phyloP scores from a whole-genome alignment of 2,888 invertebrate genomes.

The Xestoiulus laeticollis region DNA sequence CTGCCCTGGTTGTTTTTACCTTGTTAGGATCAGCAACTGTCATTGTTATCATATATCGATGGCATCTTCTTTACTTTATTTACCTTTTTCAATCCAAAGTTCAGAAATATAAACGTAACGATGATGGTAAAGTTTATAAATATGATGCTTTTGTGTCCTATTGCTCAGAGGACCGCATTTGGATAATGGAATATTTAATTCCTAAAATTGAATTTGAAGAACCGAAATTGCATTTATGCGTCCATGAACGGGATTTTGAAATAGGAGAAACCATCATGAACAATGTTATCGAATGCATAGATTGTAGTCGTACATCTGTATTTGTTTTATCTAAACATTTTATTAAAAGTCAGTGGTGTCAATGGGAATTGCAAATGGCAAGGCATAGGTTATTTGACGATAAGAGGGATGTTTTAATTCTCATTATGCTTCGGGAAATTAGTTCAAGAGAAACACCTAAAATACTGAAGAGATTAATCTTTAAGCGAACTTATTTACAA shows the following conservation, averaged over 20 bases:
- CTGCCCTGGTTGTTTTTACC: neutral
- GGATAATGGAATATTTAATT: conserved; percentile 32
- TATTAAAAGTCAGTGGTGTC: conserved; percentile 60
- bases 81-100: conserved; percentile 30
- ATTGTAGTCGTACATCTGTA: conserved; percentile 73
- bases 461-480: neutral
- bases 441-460: conserved; percentile 38
- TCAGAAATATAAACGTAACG: neutral
- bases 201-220: neutral
- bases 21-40: neutral
- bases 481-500: conserved; percentile 49
- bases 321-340: conserved; percentile 63
- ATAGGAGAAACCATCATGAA: conserved; percentile 74
- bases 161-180: neutral
- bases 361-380: conserved; percentile 76
- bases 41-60: conserved; percentile 11
- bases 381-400: conserved; percentile 73
- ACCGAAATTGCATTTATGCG: conserved; percentile 67
- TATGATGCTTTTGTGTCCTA: conserved; percentile 50
- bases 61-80: conserved; percentile 48
- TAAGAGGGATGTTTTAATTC: conserved; percentile 69
- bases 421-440: conserved; percentile 72
- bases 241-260: conserved; percentile 76
- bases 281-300: conserved; percentile 73
- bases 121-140: neutral